Percentiles rank a stretch among this genome's conserved stretches.
Evolutionary conservation across 2,888 invertebrate genomes (phyloP).

Genomic region (Pimpla rufipes): DNA sequence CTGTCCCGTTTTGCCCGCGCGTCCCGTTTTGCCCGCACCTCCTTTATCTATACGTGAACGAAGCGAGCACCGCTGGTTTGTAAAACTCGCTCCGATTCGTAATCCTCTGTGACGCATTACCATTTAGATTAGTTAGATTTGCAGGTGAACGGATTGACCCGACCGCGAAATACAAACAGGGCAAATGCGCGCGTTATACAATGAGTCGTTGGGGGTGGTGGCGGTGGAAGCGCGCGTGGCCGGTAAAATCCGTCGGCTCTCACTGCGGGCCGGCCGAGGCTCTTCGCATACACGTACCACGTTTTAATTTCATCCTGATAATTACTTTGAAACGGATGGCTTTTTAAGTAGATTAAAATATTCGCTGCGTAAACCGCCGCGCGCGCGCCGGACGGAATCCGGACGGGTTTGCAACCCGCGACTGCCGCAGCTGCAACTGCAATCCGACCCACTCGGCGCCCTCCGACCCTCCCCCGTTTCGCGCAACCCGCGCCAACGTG

Average conservation of each 20-base stretch:
- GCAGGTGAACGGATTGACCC: slow-evolving; percentile 78
- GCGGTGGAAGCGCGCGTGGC: background rate
- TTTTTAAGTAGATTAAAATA: slow-evolving; percentile 85
- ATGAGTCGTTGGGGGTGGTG: background rate
- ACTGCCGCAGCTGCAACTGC: slow-evolving; percentile 38
- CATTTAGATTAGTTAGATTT: slow-evolving; percentile 83
- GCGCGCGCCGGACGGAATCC: slow-evolving; percentile 62
- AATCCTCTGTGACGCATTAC: slow-evolving; percentile 79
- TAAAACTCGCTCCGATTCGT: slow-evolving; percentile 70
- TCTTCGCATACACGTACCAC: slow-evolving; percentile 70
- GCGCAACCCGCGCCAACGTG: slow-evolving; percentile 61
- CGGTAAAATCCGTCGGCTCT: slow-evolving; percentile 29
- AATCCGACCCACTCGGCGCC: background rate
- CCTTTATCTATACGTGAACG: too few relatives aligned
- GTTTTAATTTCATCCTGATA: slow-evolving; percentile 84
- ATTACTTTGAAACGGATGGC: slow-evolving; percentile 84
- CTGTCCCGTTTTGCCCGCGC: too few relatives aligned
- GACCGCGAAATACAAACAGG: slow-evolving; percentile 80
- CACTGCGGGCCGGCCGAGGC: slow-evolving; percentile 36
- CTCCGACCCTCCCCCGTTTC: background rate
- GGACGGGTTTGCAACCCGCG: slow-evolving; percentile 11
- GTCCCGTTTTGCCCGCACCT: too few relatives aligned
- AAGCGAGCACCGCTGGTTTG: slow-evolving; percentile 12
- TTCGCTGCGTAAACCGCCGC: slow-evolving; percentile 75
- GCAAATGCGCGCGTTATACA: slow-evolving; percentile 33